Evolutionary conservation across 2,888 invertebrate species (phyloP), one percentile per base, ranked within the genome.

Genomic region (Lymantria dispar): DNA sequence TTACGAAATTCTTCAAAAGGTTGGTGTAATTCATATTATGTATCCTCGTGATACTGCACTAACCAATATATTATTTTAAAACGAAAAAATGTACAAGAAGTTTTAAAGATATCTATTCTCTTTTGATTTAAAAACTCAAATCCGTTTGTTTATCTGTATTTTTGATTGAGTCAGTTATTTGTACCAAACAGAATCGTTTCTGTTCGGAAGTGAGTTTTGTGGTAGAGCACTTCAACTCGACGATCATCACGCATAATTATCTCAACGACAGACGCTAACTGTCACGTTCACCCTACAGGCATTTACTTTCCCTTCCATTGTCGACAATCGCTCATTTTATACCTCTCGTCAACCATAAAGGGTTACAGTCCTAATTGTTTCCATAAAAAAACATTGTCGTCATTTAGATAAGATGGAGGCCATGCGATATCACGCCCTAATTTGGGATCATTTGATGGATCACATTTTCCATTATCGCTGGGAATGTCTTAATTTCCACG

Each of bases 381-480:
- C 75, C 61, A 78, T 76, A 77, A 81, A 40, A 22, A 79, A 75
- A 75, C 63, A 70, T 66, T 66, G 67, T 69, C 69, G 73, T 80
- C 72, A 72, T 78, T 76, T 73, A 80, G 81, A 83, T 83, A 78
- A 80, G 68, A 71, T 70, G 69, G 68, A 56, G 68, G 55, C 64
- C 58, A 62, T 70, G 66, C 54, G 60, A 67, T 58, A 59, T 70
- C 63, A 64, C 74, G 64, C 78, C 78, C 83, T 79, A 80, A 85
- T 85, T 85, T 82, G 63, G 75, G 73, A 70, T 62, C 73, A 60
- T 78, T 83, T 85, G 83, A 85, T 81, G 79, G 78, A 85, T 86
- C 78, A 83, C 80, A 75, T 75, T 74, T 73, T 79, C 86, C 84
- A 87, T 87, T 87, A 87, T 76, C 70, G 78, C 68, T 68, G 71